Evolutionary conservation across 2,797 vertebrate genomes (phyloP).

Genomic region (Acipenser ruthenus): DNA sequence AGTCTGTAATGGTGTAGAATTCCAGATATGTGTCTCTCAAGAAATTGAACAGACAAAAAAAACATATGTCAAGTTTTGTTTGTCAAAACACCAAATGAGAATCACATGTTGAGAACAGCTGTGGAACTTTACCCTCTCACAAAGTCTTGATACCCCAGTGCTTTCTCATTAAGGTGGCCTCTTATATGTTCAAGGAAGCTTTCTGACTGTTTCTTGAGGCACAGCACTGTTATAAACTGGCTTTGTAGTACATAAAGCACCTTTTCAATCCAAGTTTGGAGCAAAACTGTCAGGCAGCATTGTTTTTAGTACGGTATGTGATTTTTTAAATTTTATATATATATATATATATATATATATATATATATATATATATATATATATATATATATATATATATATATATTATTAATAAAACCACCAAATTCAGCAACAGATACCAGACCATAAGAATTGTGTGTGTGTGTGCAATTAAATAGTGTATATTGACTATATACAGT

Average conservation of each 20-base stretch:
- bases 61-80: neutral
- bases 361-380: too few species aligned
- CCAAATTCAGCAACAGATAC: too few species aligned
- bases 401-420: too few species aligned
- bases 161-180: constrained; percentile 40
- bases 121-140: constrained; percentile 41
- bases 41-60: neutral
- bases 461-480: too few species aligned
- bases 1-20: too few species aligned
- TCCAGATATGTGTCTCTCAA: neutral
- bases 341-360: too few species aligned
- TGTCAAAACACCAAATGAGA: constrained; percentile 45
- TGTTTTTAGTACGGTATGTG: too few species aligned
- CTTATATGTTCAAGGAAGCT: constrained; percentile 34
- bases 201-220: constrained; percentile 1
- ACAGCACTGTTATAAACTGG: constrained; percentile 24
- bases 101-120: constrained; percentile 55
- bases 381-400: too few species aligned
- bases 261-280: constrained; percentile 27
- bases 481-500: too few species aligned
- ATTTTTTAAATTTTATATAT: too few species aligned
- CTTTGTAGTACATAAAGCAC: constrained; percentile 23
- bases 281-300: constrained; percentile 15
- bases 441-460: too few species aligned
- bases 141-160: constrained; percentile 48